Base-by-base conservation (phyloP, 2,888 invertebrate species). In the Ditula angustiorana region DNA sequence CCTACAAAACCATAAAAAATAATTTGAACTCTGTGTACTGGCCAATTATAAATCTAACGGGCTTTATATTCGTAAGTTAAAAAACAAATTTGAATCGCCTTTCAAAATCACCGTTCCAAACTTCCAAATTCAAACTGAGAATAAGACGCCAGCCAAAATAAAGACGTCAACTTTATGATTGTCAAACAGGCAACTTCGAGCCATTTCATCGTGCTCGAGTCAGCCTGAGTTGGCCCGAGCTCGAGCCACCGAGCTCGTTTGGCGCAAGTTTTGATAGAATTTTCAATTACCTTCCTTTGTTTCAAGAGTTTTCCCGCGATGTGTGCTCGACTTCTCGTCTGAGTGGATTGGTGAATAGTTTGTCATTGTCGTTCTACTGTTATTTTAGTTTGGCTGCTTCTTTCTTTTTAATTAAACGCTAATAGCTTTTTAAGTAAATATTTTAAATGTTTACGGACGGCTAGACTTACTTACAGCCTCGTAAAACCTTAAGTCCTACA, bases 271-370 rank as follows among this genome's bases (percentile, higher is more conserved):
- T 92, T 91, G 90, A 92, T 91, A 91, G 91, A 91, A 91, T 91
- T 92, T 92, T 92, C 91, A 92, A 91, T 90, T 90, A 91, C 90
- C 90, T 85, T 87, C 88, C 90, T 90, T 90, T 89, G 90, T 90
- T 89, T 84, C 85, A 77, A 83, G 88, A 88, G 86, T 84, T 74
- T 76, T 85, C 79, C 79, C 78, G 76, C 63, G 58, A 59, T 64
- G 64, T 64, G 64, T 64, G 64, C 58, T 52, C 63, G 63, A 65
- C 53, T 53, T 53, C 62, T 44, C 67, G 57, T 71, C 71, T 70
- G 66, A 69, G 66, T 65, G 53, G 63, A 56, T 44, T 63, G 67
- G 63, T 53, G 58, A 62, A 58, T 58, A 69, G 67, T 71, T 70
- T 70, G 66, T 68, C 69, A 58, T 58, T 58, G 64, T 59, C 64